These are phyloP conservation scores for Axea sp. DNA, from an alignment of 2,888 invertebrate genomes.

Conservation along the genomic window DNA sequence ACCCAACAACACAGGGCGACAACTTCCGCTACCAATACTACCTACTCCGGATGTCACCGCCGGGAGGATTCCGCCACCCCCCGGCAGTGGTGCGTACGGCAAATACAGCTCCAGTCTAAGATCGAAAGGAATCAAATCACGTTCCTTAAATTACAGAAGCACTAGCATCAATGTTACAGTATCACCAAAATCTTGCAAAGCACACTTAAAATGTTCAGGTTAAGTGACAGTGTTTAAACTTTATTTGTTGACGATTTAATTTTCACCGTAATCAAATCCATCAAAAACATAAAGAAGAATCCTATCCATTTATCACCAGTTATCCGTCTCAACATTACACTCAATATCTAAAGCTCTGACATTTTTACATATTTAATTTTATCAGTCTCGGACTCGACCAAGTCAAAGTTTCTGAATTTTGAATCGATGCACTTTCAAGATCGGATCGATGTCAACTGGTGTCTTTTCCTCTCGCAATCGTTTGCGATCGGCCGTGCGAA, in stretches of 20 bases:
- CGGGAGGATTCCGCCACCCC: constrained; percentile 78
- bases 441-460: constrained; percentile 27
- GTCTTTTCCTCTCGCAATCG: constrained; percentile 48
- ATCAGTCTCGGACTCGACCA: no score
- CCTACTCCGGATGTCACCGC: constrained; percentile 74
- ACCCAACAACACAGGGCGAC: constrained; percentile 76
- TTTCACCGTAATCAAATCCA: no score
- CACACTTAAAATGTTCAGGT: no score
- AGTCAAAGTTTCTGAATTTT: neutral
- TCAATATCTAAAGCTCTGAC: no score
- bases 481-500: constrained; percentile 37
- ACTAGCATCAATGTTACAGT: neutral
- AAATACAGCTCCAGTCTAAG: constrained; percentile 79
- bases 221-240: no score
- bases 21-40: constrained; percentile 67
- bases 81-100: constrained; percentile 79
- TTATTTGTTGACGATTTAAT: no score
- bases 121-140: constrained; percentile 18
- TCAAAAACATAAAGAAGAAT: no score
- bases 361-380: no score
- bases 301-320: neutral
- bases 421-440: constrained; percentile 19
- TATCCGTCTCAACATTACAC: neutral
- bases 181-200: no score
- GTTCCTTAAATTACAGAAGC: neutral